phyloP scores from a whole-genome alignment of 2,888 invertebrate species.

The Nomada hirtipes region DNA sequence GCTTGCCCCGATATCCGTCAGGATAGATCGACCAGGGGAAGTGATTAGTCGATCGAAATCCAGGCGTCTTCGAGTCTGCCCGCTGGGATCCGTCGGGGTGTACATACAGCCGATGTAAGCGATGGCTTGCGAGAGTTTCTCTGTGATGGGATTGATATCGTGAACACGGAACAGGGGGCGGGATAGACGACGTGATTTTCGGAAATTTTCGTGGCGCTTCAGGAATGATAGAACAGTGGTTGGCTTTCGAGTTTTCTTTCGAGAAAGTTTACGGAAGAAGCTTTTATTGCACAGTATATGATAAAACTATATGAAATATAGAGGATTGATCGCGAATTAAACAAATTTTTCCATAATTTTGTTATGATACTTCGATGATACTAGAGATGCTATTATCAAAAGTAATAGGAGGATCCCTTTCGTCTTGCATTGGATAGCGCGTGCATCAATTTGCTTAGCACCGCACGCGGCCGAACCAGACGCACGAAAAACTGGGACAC shows the following conservation, averaged over 20 bases:
- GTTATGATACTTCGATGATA: too few relatives aligned
- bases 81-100: conserved; percentile 19
- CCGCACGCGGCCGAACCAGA: background rate
- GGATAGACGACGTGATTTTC: too few relatives aligned
- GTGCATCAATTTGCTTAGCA: background rate
- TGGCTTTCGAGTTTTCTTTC: too few relatives aligned
- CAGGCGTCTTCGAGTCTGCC: conserved; percentile 46
- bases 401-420: too few relatives aligned
- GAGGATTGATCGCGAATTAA: too few relatives aligned
- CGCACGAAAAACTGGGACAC: conserved; percentile 32
- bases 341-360: too few relatives aligned
- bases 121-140: conserved; percentile 17
- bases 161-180: conserved; percentile 13
- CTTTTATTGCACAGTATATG: too few relatives aligned
- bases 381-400: too few relatives aligned
- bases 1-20: conserved; percentile 53
- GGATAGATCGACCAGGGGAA: conserved; percentile 48
- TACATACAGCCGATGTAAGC: background rate
- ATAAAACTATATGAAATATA: too few relatives aligned
- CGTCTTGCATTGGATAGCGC: background rate
- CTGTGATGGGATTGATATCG: conserved; percentile 5
- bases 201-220: too few relatives aligned
- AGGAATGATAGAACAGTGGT: too few relatives aligned
- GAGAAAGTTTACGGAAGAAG: too few relatives aligned
- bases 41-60: conserved; percentile 62